Base-by-base conservation (phyloP, 1,140 invertebrate species). In the Platyura marginata region DNA sequence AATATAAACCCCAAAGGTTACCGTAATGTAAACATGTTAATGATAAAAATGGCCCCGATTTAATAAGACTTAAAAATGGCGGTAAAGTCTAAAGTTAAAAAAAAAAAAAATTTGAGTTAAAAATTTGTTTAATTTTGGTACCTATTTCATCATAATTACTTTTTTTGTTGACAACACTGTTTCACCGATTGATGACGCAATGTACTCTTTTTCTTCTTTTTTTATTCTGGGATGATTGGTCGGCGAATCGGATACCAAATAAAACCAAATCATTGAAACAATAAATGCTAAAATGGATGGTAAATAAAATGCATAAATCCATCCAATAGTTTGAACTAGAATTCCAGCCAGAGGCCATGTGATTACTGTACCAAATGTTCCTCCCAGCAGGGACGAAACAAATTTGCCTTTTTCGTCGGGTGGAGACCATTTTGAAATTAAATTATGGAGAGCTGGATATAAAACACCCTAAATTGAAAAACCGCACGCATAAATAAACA, bases 401-500 rank as follows among this genome's bases (percentile, higher is more conserved):
- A 83, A 83, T 61, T 79, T 79, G 39, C 79, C 79, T 55, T 79
- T 81, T 51, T 83, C 79, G 15, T 68, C 68, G n/a, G 79, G 78
- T 9, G 79, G 80, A 1, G 74, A 72, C 80, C 80, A 82, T 50
- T 72, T 67, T 0, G 78, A 77, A 21, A 83, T 74, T 49, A 83
- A 60, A 21, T 68, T 74, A 47, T 81, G 79, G 13, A 79, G 62
- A 11, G 75, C 69, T 6, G 80, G 79, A 66, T 81, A 82, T 34
- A 79, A 63, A 5, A 77, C 73, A 3, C 77, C 77, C 77, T 81
- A 54, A 39, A 32, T n/a, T n/a, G n/a, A n/a, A n/a, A n/a, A n/a
- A n/a, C n/a, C n/a, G n/a, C n/a, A n/a, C n/a, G n/a, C n/a, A n/a
- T n/a, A n/a, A n/a, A n/a, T n/a, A n/a, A n/a, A n/a, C n/a, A n/a